Conservation (phyloP, 2,888 invertebrate species). For the Oscheius sp. region DNA sequence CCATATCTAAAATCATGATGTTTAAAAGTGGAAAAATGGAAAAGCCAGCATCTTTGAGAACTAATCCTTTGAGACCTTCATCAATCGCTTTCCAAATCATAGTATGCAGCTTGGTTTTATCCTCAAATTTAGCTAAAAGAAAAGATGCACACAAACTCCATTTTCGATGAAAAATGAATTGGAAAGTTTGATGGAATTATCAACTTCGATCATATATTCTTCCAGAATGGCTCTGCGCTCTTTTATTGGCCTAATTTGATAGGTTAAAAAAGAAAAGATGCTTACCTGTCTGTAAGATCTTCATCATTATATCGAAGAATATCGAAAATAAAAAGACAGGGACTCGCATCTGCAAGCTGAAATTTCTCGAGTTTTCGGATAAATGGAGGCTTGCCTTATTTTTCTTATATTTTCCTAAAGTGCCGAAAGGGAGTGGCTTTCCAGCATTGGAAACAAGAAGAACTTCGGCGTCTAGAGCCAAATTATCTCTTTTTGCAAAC, state of each 20-base stretch:
- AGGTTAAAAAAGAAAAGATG: too few relatives aligned
- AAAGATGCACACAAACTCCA: slow-evolving; percentile 12
- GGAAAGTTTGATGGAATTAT: slow-evolving; percentile 85
- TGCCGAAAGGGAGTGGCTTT: slow-evolving; percentile 90
- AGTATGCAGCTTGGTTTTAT: slow-evolving; percentile 79
- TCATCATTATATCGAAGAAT: slow-evolving; percentile 90
- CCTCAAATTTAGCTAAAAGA: slow-evolving; percentile 65
- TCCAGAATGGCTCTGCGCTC: slow-evolving; percentile 82
- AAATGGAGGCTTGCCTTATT: background rate
- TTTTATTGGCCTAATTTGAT: slow-evolving; percentile 80
- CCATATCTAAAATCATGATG: slow-evolving; percentile 70
- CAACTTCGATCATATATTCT: slow-evolving; percentile 84
- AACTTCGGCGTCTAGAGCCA: slow-evolving; percentile 87
- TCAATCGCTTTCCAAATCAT: slow-evolving; percentile 87
- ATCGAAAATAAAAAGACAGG: slow-evolving; percentile 92
- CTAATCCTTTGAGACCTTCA: slow-evolving; percentile 88
- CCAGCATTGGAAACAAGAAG: slow-evolving; percentile 84
- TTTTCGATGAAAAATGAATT: slow-evolving; percentile 77
- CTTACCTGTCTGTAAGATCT: slow-evolving; percentile 76
- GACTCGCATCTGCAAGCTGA: slow-evolving; percentile 78
- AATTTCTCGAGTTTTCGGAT: background rate
- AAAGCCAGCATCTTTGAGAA: too few relatives aligned
- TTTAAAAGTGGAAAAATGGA: background rate
- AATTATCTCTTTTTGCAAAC: slow-evolving; percentile 85
- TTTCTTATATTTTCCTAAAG: slow-evolving; percentile 84